Base-by-base conservation (phyloP, 1,140 invertebrate genomes). In the Druon quercuslanigerum region DNA sequence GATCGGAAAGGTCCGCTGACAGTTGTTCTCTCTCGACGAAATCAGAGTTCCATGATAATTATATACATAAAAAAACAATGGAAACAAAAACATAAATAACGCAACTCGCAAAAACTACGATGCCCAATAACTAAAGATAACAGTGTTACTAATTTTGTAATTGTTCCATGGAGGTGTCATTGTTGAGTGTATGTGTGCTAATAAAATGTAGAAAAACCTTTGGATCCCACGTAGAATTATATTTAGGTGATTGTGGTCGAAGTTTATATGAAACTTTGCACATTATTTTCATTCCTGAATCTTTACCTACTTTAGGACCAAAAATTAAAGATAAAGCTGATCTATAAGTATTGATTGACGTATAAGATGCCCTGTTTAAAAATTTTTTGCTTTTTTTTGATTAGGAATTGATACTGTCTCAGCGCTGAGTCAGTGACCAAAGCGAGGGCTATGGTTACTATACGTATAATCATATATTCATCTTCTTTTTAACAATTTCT, bases 171-270 rank as follows among this genome's bases (percentile, higher is more conserved):
- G 56, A 60, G 2, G 33, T 60, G 4, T 60, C 11, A 9, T 60
- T 11, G 9, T 60, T 60, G 3, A 20, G 20, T 25, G 56, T 25
- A 19, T 25, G 16, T 5, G 9, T 60, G 2, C 12, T 25, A 4
- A 60, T 5, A 33, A 8, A 60, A 5, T 16, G 12, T 3, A 88
- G 75, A 16, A 87, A 81, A 2, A 81, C 17, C 52, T 81, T 52
- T 3, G 79, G 76, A 54, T 88, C 82, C 86, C 85, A 89, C 0
- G 78, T 83, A 11, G 14, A 52, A n/a, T 66, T 75, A 73, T 89
- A 88, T 77, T 84, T 89, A 1, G 86, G 83, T 50, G 4, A 33
- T 12, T 75, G 16, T 17, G 86, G 87, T 66, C 74, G 83, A 25
- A 73, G 51, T 57, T 79, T 86, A 57, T 71, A 86, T 52, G 78